Conservation (phyloP, 2,888 invertebrate species). For the Drosophila lacicola region DNA sequence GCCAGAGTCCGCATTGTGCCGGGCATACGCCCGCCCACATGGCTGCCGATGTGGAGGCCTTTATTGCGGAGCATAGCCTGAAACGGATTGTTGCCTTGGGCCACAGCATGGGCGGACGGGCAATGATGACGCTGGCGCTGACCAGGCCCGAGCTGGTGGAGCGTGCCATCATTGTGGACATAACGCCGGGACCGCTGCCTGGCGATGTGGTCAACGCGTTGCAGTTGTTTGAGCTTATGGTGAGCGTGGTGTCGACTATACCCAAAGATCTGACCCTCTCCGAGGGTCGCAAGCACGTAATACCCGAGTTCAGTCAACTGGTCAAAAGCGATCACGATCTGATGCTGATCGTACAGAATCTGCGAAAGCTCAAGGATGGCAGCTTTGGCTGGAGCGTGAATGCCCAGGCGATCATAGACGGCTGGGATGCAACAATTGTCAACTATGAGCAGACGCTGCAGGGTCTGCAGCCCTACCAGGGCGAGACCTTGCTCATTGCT, state of each 20-base stretch:
- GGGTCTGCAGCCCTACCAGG: constrained; percentile 27
- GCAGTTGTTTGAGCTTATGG: constrained; percentile 37
- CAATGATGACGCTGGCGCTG: constrained; percentile 51
- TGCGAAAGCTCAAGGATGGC: constrained; percentile 22
- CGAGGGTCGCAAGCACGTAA: constrained; percentile 21
- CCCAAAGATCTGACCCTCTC: constrained; percentile 15
- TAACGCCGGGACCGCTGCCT: constrained; percentile 37
- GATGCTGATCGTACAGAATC: constrained; percentile 4
- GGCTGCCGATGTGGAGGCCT: constrained; percentile 38
- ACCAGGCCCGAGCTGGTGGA: constrained; percentile 44
- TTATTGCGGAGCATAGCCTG: constrained; percentile 20
- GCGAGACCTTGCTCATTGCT: constrained; percentile 44
- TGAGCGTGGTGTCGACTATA: constrained; percentile 10
- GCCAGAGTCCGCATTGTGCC: constrained; percentile 23
- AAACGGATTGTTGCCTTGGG: constrained; percentile 44
- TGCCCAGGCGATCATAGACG: constrained; percentile 32
- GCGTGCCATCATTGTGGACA: constrained; percentile 42
- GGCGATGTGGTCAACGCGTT: not conserved
- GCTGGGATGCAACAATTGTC: constrained; percentile 26
- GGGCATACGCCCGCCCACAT: constrained; percentile 24
- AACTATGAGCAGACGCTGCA: constrained; percentile 34
- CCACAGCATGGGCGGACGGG: constrained; percentile 45
- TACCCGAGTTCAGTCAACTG: constrained; percentile 6
- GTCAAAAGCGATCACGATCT: constrained; percentile 7
- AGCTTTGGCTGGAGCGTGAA: constrained; percentile 41